phyloP scores from a whole-genome alignment of 2,113 vertebrate species.

The Thinocorus orbignyianus region DNA sequence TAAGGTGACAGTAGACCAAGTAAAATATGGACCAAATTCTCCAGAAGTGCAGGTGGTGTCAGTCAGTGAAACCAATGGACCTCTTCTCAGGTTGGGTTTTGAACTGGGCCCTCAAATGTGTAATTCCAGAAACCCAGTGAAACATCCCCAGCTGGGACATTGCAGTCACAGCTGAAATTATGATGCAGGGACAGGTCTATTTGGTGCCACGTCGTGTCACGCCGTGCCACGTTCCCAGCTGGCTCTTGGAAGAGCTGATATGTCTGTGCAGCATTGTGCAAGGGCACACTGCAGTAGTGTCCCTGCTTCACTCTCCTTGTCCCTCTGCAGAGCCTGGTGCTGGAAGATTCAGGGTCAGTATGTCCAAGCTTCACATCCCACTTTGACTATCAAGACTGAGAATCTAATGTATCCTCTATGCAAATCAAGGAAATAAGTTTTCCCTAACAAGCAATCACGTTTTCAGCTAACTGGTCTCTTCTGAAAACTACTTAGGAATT shows the following conservation, averaged over 20 bases:
- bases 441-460: neutral
- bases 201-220: neutral
- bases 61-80: neutral
- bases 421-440: neutral
- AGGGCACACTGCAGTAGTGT: neutral
- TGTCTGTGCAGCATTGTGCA: conserved; percentile 37
- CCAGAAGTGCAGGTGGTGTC: neutral
- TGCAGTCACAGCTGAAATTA: neutral
- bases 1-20: neutral
- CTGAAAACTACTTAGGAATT: neutral
- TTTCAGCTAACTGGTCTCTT: neutral
- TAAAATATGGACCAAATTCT: neutral
- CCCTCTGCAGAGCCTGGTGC: neutral
- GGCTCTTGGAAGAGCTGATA: neutral
- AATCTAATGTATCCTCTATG: neutral
- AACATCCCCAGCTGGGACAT: neutral
- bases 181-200: neutral
- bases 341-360: neutral
- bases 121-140: neutral
- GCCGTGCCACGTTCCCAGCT: neutral
- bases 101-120: neutral
- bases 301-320: neutral
- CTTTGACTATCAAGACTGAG: neutral
- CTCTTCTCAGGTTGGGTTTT: neutral
- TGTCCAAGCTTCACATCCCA: rapidly evolving